Evolutionary conservation across 2,888 invertebrate genomes (phyloP), one percentile per base, ranked within the genome.

Genomic region (Zygothrica quintamaculata): DNA sequence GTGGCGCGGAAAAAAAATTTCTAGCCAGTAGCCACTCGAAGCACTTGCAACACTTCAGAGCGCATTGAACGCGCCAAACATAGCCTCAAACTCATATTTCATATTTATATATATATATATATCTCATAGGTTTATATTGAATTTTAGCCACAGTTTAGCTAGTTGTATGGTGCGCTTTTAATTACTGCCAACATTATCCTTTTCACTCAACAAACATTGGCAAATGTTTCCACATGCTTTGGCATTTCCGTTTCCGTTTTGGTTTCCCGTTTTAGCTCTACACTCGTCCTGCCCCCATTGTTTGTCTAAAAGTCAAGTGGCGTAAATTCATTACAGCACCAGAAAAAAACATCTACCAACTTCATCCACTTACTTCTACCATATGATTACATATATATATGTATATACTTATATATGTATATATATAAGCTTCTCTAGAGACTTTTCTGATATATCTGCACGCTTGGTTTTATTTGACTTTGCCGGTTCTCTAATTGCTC

Each of bases 141-240:
- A 16, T 51, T 31, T 22, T 62, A 59, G 59, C 39, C 58, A 26
- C 44, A 60, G 58, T 39, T 62, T 59, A 67, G 62, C 64, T 76
- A 62, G 73, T 62, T 59, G 64, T 57, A 46, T 47, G 50, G 33
- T 25, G 42, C n/a, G n/a, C 73, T 67, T 67, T 85, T 79, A 85
- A 85, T 85, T 85, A 68, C 82, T 51, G 57, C 55, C 50, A 47
- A 58, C 60, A 61, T 74, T 71, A 74, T 80, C 65, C 70, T 57
- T 61, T 50, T 46, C 56, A 53, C 44, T 46, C 59, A 34, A 44
- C 65, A 48, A 39, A 65, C 79, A 86, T 86, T 80, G 84, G 86
- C 61, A 79, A 86, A 86, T 84, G 84, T 81, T 84, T 81, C 87
- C 87, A 84, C 86, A 86, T 86, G 87, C 86, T 64, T 74, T 77